phyloP scores from a whole-genome alignment of 2,797 vertebrate genomes.

The Sebastes paucispinis region DNA sequence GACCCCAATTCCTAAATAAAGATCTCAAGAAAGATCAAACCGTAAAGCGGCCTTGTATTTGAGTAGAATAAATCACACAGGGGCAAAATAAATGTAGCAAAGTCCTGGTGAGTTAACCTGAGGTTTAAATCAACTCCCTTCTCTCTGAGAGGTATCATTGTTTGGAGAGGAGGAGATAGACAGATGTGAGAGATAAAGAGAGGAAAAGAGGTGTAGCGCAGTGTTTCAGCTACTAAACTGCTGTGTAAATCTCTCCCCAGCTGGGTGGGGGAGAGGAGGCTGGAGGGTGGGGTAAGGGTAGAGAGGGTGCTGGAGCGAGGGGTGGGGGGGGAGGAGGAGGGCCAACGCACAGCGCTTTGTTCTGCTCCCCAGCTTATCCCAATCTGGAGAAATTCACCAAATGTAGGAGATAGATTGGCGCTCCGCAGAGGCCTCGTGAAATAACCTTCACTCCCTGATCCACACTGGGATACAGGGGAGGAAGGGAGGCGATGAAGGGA shows the following conservation, averaged over 20 bases:
- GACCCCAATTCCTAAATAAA: slow-evolving; percentile 40
- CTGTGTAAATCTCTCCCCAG: slow-evolving; percentile 88
- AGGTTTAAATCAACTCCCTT: slow-evolving; percentile 69
- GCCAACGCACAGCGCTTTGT: slow-evolving; percentile 84
- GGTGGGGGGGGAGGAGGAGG: slow-evolving; percentile 19
- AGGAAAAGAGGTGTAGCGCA: slow-evolving; percentile 47
- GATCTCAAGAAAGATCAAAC: slow-evolving; percentile 40
- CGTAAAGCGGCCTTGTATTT: not conserved
- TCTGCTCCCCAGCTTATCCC: slow-evolving; percentile 85
- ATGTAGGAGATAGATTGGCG: slow-evolving; percentile 90
- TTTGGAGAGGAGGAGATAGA: slow-evolving; percentile 56
- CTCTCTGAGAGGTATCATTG: slow-evolving; percentile 52
- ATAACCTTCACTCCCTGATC: slow-evolving; percentile 88
- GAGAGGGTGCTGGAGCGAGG: slow-evolving; percentile 51
- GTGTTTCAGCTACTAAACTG: slow-evolving; percentile 87
- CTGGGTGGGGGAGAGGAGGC: slow-evolving; percentile 82
- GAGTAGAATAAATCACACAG: slow-evolving; percentile 49
- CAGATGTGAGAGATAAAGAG: slow-evolving; percentile 46
- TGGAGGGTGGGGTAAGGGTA: slow-evolving; percentile 26
- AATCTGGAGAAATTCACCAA: slow-evolving; percentile 92
- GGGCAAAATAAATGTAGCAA: slow-evolving; percentile 51
- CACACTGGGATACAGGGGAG: slow-evolving; percentile 79
- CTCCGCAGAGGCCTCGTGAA: slow-evolving; percentile 87
- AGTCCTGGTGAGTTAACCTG: slow-evolving; percentile 57
- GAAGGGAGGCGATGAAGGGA: not conserved